A percentile compares a stretch with the other conserved stretches of the same genome.
These are phyloP conservation scores for Pachypanchax playfairii DNA, from an alignment of 2,113 vertebrate genomes.

Conservation along the genomic window DNA sequence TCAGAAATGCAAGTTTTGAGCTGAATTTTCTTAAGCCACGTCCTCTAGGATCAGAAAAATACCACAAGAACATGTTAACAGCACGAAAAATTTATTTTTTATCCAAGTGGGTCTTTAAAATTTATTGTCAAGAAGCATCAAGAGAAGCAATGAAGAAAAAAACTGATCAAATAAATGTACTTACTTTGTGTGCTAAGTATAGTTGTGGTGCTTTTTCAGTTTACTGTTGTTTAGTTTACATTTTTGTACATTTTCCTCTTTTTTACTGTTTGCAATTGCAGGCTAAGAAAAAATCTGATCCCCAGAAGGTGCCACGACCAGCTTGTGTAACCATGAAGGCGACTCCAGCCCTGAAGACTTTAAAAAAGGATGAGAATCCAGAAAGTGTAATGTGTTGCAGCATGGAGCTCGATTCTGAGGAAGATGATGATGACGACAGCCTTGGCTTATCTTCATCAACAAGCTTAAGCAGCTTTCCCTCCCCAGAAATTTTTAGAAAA, in stretches of 20 bases:
- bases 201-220: background rate
- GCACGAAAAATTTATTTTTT: too few species aligned
- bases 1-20: too few species aligned
- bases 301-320: background rate
- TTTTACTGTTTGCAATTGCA: too few species aligned
- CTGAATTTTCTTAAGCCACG: too few species aligned
- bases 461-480: conserved; percentile 65
- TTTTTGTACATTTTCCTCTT: too few species aligned
- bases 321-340: background rate
- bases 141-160: too few species aligned
- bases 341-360: background rate
- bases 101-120: too few species aligned
- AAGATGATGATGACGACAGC: conserved; percentile 8
- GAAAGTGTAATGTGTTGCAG: background rate
- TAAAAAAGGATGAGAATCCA: background rate
- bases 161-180: too few species aligned
- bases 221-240: background rate
- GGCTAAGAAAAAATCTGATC: background rate
- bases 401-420: conserved; percentile 13
- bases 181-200: too few species aligned
- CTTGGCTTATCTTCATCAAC: background rate
- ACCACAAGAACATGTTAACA: too few species aligned
- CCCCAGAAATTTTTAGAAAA: conserved; percentile 85
- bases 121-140: too few species aligned
- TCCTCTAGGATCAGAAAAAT: too few species aligned